Evolutionary conservation across 2,113 vertebrate species (phyloP).

Genomic region (Chrysemys picta): DNA sequence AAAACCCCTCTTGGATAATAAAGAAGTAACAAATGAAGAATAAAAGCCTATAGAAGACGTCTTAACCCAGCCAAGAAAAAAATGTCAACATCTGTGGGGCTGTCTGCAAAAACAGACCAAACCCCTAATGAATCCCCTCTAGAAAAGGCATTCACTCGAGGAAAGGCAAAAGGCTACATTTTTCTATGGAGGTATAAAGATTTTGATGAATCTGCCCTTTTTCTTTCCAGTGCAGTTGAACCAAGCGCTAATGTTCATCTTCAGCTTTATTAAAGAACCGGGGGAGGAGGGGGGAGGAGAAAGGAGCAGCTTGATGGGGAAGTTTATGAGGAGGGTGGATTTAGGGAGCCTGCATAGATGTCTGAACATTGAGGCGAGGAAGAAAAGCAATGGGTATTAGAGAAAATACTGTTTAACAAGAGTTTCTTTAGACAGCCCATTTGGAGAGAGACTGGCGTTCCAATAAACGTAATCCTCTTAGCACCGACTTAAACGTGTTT

Average conservation of each 20-base stretch:
- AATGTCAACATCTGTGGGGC: slow-evolving; percentile 94
- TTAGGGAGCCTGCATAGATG: slow-evolving; percentile 51
- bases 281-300: slow-evolving; percentile 11
- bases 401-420: slow-evolving; percentile 80
- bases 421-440: slow-evolving; percentile 76
- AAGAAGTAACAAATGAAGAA: slow-evolving; percentile 90
- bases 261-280: slow-evolving; percentile 79
- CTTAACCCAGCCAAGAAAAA: slow-evolving; percentile 90
- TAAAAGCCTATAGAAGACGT: slow-evolving; percentile 92
- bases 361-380: slow-evolving; percentile 62
- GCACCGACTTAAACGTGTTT: slow-evolving; percentile 75
- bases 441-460: slow-evolving; percentile 61
- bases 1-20: slow-evolving; percentile 82
- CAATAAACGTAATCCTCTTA: slow-evolving; percentile 83
- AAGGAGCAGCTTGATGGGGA: slow-evolving; percentile 53
- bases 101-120: slow-evolving; percentile 82
- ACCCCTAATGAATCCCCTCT: slow-evolving; percentile 81
- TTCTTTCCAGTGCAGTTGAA: slow-evolving; percentile 84
- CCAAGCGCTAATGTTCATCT: slow-evolving; percentile 79
- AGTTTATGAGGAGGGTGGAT: slow-evolving; percentile 67
- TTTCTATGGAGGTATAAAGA: slow-evolving; percentile 82
- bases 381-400: slow-evolving; percentile 78
- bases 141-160: slow-evolving; percentile 80
- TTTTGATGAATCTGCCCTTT: slow-evolving; percentile 77
- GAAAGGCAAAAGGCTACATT: slow-evolving; percentile 90